These are phyloP conservation scores for Pseudoatta argentina DNA, from an alignment of 1,140 invertebrate genomes.

Conservation along the genomic window DNA sequence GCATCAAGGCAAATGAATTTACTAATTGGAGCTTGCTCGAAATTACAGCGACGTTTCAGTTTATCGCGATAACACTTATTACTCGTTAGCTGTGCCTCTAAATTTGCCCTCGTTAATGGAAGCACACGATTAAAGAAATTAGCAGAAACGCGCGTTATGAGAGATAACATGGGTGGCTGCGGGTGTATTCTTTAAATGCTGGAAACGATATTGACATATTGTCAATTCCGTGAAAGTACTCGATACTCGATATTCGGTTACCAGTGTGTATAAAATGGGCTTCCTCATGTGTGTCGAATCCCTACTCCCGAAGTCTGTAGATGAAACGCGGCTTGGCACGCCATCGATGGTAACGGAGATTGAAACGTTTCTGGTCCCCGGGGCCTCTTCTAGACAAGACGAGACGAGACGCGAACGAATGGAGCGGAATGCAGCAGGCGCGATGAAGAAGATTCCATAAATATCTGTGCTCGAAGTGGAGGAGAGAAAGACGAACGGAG, in stretches of 20 bases:
- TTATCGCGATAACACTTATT: conserved; percentile 49
- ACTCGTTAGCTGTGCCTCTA: conserved; percentile 50
- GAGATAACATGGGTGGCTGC: conserved; percentile 4
- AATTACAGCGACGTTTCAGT: conserved; percentile 42
- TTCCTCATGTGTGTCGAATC: conserved; percentile 18
- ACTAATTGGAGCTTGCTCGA: conserved; percentile 49
- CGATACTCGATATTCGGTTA: conserved; percentile 20
- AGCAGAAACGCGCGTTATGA: conserved; percentile 8
- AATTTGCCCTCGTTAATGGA: conserved; percentile 56
- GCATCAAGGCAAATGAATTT: conserved; percentile 47
- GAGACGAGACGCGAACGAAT: conserved; percentile 62
- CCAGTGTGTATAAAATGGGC: not conserved
- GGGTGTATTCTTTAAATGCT: conserved; percentile 25
- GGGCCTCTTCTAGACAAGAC: conserved; percentile 55
- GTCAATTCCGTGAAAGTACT: not conserved
- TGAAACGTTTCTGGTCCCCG: conserved; percentile 74
- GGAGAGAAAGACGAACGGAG: conserved; percentile 17
- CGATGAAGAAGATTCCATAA: conserved; percentile 80
- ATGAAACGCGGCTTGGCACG: conserved; percentile 69
- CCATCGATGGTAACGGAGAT: conserved; percentile 77
- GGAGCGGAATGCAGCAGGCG: conserved; percentile 73
- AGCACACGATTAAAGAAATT: conserved; percentile 49
- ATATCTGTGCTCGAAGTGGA: conserved; percentile 71
- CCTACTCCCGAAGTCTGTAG: conserved; percentile 41
- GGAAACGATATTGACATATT: conserved; percentile 15